Percentiles rank a stretch among this genome's conserved stretches.
Conservation (phyloP, 2,113 vertebrate genomes). For the Trematomus loennbergii region DNA sequence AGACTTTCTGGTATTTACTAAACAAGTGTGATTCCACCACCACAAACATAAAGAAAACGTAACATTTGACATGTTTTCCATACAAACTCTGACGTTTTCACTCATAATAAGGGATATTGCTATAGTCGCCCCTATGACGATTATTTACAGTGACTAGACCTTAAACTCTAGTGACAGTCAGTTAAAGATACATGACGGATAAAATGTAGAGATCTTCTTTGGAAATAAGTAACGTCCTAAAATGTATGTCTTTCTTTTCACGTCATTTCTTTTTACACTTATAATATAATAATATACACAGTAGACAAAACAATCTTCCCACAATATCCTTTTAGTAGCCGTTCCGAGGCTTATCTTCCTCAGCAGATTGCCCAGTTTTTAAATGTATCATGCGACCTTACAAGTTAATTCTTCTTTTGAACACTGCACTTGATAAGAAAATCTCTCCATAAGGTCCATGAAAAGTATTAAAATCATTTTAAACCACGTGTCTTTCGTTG, state of each 20-base stretch:
- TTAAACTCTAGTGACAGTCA: not conserved
- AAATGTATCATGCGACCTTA: too few species aligned
- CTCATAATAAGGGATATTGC: not conserved
- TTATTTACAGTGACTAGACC: not conserved
- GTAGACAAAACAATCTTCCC: not conserved
- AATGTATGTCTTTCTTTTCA: not conserved
- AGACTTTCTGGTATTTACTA: not conserved
- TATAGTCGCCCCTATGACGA: not conserved
- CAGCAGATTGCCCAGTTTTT: too few species aligned
- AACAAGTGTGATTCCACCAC: slow-evolving; percentile 5
- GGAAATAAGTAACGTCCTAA: not conserved
- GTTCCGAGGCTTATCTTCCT: not conserved
- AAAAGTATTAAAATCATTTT: not conserved
- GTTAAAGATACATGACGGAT: not conserved
- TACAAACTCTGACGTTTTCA: slow-evolving; percentile 1
- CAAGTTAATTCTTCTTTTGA: not conserved
- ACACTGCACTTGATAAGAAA: not conserved
- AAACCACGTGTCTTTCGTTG: not conserved
- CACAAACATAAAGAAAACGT: slow-evolving; percentile 13
- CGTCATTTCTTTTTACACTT: not conserved
- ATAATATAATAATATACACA: not conserved
- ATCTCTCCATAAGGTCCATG: not conserved
- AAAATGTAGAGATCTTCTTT: not conserved
- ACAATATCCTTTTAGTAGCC: not conserved
- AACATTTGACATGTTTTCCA: slow-evolving; percentile 1